phyloP scores from a whole-genome alignment of 2,113 vertebrate genomes.

The Apteryx owenii region DNA sequence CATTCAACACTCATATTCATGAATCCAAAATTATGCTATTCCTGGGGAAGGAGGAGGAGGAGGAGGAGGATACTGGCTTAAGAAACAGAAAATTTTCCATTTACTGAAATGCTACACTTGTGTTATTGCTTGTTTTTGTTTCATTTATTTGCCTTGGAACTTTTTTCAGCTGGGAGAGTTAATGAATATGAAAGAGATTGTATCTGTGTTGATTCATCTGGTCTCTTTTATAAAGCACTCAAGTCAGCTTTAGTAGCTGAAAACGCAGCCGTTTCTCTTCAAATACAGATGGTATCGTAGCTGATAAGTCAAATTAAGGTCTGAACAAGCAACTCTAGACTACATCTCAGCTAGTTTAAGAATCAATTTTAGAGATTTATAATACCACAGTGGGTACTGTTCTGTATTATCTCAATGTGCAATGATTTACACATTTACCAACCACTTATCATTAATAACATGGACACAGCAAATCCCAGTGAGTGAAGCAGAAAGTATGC shows the following conservation, averaged over 20 bases:
- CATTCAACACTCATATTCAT: neutral
- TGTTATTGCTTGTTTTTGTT: constrained; percentile 8
- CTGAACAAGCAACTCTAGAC: constrained; percentile 63
- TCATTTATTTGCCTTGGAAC: constrained; percentile 46
- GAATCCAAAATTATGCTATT: neutral
- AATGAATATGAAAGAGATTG: constrained; percentile 44
- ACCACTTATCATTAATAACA: constrained; percentile 61
- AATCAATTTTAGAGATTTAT: constrained; percentile 67
- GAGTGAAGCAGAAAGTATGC: neutral
- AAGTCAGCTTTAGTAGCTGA: constrained; percentile 56
- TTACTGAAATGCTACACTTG: neutral
- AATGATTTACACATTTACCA: constrained; percentile 51
- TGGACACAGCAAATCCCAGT: neutral
- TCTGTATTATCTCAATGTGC: constrained; percentile 41
- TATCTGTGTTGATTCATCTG: constrained; percentile 63
- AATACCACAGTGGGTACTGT: constrained; percentile 25
- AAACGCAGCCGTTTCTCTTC: constrained; percentile 65
- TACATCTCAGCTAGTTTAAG: constrained; percentile 59
- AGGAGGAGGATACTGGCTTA: neutral
- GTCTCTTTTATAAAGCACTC: constrained; percentile 29
- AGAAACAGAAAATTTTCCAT: neutral
- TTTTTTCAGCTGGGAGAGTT: constrained; percentile 23
- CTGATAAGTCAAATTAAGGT: constrained; percentile 74
- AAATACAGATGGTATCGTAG: constrained; percentile 55
- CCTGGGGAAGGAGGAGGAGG: neutral